Evolutionary conservation across 2,888 invertebrate genomes (phyloP).

Genomic region (Clivina fossor): DNA sequence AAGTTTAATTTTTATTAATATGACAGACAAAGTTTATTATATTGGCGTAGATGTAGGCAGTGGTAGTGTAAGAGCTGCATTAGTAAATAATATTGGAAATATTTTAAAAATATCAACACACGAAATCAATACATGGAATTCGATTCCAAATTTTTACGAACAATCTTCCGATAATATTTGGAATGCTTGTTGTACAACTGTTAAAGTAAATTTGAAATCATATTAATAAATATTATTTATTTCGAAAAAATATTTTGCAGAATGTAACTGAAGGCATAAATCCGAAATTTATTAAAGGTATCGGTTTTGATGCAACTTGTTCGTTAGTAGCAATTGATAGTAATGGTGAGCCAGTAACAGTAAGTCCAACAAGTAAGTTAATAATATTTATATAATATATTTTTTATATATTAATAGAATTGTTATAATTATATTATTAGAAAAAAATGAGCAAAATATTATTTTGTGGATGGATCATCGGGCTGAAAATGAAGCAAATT

Average conservation of each 20-base stretch:
- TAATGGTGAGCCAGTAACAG: slow-evolving; percentile 67
- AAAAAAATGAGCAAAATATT: slow-evolving; percentile 73
- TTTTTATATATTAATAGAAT: too few relatives aligned
- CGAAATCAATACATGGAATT: slow-evolving; percentile 76
- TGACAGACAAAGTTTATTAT: slow-evolving; percentile 56
- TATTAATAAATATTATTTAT: slow-evolving; percentile 11
- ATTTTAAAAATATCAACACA: slow-evolving; percentile 65
- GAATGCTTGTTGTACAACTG: slow-evolving; percentile 69
- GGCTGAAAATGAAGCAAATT: slow-evolving; percentile 75
- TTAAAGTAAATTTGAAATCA: slow-evolving; percentile 63
- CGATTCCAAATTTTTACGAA: slow-evolving; percentile 76
- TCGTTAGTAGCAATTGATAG: slow-evolving; percentile 81
- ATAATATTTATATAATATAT: background rate
- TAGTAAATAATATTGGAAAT: slow-evolving; percentile 71
- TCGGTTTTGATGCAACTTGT: slow-evolving; percentile 96
- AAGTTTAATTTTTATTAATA: too few relatives aligned
- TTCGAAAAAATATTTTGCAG: slow-evolving; percentile 53
- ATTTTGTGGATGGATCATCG: slow-evolving; percentile 94
- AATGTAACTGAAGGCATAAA: slow-evolving; percentile 59
- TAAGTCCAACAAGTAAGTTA: slow-evolving; percentile 63
- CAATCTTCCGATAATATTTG: slow-evolving; percentile 92
- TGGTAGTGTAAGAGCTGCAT: slow-evolving; percentile 83
- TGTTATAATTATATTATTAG: slow-evolving; percentile 48
- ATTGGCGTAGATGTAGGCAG: slow-evolving; percentile 94
- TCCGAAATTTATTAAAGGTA: slow-evolving; percentile 69